Conservation (phyloP, 35 echinoderm and acorn worm genomes). For the Acanthaster planci region DNA sequence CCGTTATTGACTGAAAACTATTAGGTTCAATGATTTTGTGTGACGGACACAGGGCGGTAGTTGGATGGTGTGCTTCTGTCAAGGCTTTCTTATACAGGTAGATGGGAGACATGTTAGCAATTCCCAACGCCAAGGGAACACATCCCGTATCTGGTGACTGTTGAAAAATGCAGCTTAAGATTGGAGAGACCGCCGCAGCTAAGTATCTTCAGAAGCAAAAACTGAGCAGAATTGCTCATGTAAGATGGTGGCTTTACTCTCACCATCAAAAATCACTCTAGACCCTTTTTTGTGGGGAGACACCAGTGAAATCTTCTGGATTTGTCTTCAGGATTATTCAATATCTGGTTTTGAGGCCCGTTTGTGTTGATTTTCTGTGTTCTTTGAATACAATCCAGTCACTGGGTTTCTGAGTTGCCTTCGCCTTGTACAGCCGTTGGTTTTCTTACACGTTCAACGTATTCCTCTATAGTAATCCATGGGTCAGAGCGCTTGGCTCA, state of each 20-base stretch:
- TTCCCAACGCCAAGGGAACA: neutral
- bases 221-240: slow-evolving; percentile 47
- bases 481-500: neutral
- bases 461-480: slow-evolving; percentile 49
- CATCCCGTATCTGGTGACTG: slow-evolving; percentile 27
- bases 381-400: slow-evolving; percentile 43
- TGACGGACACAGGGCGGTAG: slow-evolving; percentile 50
- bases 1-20: slow-evolving; percentile 36
- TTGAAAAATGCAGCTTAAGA: slow-evolving; percentile 35
- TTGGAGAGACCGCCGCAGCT: slow-evolving; percentile 29
- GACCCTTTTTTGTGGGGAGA: slow-evolving; percentile 13
- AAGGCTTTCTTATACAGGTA: neutral
- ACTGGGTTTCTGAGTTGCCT: neutral
- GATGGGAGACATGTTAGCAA: neutral
- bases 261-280: slow-evolving; percentile 41
- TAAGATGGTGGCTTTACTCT: slow-evolving; percentile 32
- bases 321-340: slow-evolving; percentile 24
- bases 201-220: slow-evolving; percentile 47
- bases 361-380: slow-evolving; percentile 18
- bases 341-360: slow-evolving; percentile 56
- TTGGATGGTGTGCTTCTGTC: slow-evolving; percentile 25
- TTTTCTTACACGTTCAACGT: slow-evolving; percentile 41
- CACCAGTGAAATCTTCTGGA: slow-evolving; percentile 40
- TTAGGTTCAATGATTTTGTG: slow-evolving; percentile 17
- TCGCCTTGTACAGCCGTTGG: slow-evolving; percentile 40